A percentile compares a stretch with the other conserved stretches of the same genome.
phyloP scores from a whole-genome alignment of 92 coral and sea anemone species.

The Heteractis magnifica region DNA sequence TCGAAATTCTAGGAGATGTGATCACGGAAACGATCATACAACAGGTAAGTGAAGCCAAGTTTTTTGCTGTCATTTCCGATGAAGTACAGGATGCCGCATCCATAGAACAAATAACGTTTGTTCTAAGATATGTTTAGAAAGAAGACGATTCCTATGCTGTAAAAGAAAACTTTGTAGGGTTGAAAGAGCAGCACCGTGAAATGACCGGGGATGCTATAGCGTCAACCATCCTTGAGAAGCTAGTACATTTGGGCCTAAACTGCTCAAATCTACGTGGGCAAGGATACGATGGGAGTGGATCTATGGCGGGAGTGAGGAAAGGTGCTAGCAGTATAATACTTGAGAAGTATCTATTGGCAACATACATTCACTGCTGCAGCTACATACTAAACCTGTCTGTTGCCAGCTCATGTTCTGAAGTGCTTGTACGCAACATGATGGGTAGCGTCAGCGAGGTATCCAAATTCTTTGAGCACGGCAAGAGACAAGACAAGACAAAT shows the following conservation, averaged over 20 bases:
- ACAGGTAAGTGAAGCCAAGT: constrained; percentile 46
- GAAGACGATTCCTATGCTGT: constrained; percentile 48
- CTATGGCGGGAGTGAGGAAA: constrained; percentile 50
- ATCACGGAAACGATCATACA: constrained; percentile 45
- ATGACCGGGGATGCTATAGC: constrained; percentile 60
- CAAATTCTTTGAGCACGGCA: no score
- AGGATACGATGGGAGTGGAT: constrained; percentile 55
- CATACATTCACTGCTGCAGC: constrained; percentile 43
- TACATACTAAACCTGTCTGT: constrained; percentile 59
- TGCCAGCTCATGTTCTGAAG: constrained; percentile 54
- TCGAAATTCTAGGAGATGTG: constrained; percentile 38
- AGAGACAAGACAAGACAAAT: constrained; percentile 52
- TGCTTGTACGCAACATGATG: constrained; percentile 55
- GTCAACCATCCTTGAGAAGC: constrained; percentile 43
- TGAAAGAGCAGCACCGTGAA: constrained; percentile 49
- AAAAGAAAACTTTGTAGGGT: constrained; percentile 63
- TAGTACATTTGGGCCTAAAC: constrained; percentile 43
- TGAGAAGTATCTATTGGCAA: constrained; percentile 48
- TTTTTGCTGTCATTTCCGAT: constrained; percentile 56
- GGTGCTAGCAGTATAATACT: constrained; percentile 49
- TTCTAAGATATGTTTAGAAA: constrained; percentile 58
- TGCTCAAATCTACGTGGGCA: constrained; percentile 48
- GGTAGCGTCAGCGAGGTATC: no score
- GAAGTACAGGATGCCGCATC: constrained; percentile 56
- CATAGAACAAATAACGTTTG: constrained; percentile 64